phyloP scores from a whole-genome alignment of 2,888 invertebrate species.

The Cerastoderma edule region DNA sequence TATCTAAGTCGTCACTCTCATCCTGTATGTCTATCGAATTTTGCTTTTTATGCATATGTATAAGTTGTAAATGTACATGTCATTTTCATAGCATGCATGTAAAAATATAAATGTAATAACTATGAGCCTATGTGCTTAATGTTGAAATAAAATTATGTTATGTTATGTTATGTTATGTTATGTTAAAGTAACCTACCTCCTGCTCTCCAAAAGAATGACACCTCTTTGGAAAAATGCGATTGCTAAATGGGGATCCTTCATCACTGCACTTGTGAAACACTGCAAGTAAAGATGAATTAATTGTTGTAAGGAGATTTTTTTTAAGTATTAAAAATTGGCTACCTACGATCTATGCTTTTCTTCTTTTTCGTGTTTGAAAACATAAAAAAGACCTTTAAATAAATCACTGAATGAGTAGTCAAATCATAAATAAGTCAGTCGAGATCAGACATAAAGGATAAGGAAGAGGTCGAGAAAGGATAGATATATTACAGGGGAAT shows the following conservation, averaged over 20 bases:
- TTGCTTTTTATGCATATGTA: no score
- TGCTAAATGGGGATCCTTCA: slow-evolving; percentile 35
- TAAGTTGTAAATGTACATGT: background rate
- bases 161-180: background rate
- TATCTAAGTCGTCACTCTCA: no score
- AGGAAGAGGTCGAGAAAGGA: background rate
- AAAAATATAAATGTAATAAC: background rate
- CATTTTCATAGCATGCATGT: background rate
- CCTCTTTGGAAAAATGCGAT: slow-evolving; percentile 51
- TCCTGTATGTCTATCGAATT: no score
- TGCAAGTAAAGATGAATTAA: slow-evolving; percentile 25
- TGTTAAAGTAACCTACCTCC: background rate
- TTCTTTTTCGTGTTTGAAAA: background rate
- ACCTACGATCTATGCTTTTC: background rate
- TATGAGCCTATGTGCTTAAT: background rate
- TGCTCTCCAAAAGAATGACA: slow-evolving; percentile 10
- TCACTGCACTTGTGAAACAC: slow-evolving; percentile 37
- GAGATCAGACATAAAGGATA: background rate
- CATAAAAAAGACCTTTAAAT: background rate
- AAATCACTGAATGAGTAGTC: background rate
- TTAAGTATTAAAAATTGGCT: background rate
- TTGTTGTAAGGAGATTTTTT: no score
- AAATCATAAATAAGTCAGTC: background rate
- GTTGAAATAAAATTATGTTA: background rate
- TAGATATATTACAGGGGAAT: background rate